A percentile compares a stretch with the other conserved stretches of the same genome.
These are phyloP conservation scores for Tympanuchus pallidicinctus DNA, from an alignment of 2,113 vertebrate species.

Conservation along the genomic window DNA sequence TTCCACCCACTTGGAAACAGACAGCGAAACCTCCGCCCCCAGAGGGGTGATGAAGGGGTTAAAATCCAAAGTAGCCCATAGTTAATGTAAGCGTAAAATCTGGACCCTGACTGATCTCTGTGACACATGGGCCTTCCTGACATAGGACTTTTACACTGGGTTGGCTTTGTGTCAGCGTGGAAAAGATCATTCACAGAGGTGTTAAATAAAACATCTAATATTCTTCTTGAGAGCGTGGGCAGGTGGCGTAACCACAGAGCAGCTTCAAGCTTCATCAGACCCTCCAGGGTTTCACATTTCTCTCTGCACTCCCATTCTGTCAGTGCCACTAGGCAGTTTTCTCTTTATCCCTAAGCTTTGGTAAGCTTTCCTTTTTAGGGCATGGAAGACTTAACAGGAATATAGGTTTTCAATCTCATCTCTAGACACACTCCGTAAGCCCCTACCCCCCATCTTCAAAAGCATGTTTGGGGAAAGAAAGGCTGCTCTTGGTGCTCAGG, in stretches of 20 bases:
- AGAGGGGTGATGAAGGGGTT: not conserved
- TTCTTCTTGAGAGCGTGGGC: not conserved
- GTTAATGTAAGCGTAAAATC: not conserved
- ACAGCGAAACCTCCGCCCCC: not conserved
- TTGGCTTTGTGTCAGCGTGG: not conserved
- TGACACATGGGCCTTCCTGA: not conserved
- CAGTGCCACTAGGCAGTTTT: not conserved
- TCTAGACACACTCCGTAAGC: not conserved
- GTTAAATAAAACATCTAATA: not conserved
- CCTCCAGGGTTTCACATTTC: not conserved
- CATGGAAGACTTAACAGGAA: not conserved
- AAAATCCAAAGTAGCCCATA: not conserved
- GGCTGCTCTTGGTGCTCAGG: not conserved
- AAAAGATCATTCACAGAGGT: fast-evolving
- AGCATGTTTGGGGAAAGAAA: not conserved
- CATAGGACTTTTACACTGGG: not conserved
- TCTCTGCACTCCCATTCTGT: not conserved
- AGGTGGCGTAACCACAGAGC: not conserved
- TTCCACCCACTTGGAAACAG: not conserved
- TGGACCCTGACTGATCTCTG: not conserved
- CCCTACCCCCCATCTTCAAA: not conserved
- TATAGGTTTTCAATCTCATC: not conserved
- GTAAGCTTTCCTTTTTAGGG: not conserved
- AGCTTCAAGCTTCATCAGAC: not conserved
- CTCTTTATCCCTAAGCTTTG: not conserved